phyloP scores from a whole-genome alignment of 2,888 invertebrate genomes.

The Polydrusus tereticollis region DNA sequence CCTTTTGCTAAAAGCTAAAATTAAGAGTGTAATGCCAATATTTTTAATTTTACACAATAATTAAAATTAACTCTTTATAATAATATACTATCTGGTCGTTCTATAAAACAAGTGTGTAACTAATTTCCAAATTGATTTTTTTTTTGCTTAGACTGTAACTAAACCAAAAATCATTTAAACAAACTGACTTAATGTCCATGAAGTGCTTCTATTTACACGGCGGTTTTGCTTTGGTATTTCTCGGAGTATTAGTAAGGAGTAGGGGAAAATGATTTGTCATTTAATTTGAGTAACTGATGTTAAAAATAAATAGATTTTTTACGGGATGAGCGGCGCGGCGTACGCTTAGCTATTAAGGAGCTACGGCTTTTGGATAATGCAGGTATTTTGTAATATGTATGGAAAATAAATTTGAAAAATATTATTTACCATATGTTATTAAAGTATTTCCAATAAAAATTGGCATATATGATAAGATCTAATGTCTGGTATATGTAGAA shows the following conservation, averaged over 20 bases:
- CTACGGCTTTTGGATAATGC: not conserved
- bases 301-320: constrained; percentile 57
- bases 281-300: constrained; percentile 58
- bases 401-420: constrained; percentile 2
- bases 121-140: constrained; percentile 43
- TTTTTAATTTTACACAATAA: no score
- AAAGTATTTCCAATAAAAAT: no score
- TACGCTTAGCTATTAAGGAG: constrained; percentile 22
- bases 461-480: no score
- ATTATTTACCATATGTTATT: no score
- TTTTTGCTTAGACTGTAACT: constrained; percentile 25
- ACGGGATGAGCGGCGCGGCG: constrained; percentile 45
- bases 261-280: constrained; percentile 56
- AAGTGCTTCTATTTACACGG: constrained; percentile 52
- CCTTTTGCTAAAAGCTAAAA: no score
- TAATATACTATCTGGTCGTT: no score
- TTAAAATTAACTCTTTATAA: no score
- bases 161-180: constrained; percentile 46
- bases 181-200: constrained; percentile 42
- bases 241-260: constrained; percentile 23
- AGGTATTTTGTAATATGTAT: not conserved
- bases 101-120: constrained; percentile 33
- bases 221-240: constrained; percentile 45
- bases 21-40: no score
- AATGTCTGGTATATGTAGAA: no score